Evolutionary conservation across 2,888 invertebrate species (phyloP).

Genomic region (Acrobasis repandana): DNA sequence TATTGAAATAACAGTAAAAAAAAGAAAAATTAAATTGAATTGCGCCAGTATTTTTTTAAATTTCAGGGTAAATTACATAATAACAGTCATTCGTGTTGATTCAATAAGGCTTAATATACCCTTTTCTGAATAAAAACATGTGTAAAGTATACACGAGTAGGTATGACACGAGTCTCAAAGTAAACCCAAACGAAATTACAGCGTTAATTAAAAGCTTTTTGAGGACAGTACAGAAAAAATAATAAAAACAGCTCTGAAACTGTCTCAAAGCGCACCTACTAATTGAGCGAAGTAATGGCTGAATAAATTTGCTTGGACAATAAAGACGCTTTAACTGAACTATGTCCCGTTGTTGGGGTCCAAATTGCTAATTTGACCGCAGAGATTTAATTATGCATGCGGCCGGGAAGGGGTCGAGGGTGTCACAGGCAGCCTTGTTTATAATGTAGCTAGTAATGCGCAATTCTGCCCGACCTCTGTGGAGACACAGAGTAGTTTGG

Average conservation of each 20-base stretch:
- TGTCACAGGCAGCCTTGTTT: slow-evolving; percentile 78
- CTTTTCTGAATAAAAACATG: neutral
- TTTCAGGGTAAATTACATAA: too few relatives aligned
- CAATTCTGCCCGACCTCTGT: slow-evolving; percentile 66
- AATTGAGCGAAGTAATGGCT: slow-evolving; percentile 71
- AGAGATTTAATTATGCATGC: slow-evolving; percentile 82
- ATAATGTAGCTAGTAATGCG: slow-evolving; percentile 80
- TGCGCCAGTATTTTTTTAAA: too few relatives aligned
- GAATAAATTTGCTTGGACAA: slow-evolving; percentile 75
- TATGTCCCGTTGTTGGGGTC: slow-evolving; percentile 74
- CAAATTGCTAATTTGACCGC: slow-evolving; percentile 81
- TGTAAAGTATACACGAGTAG: slow-evolving; percentile 7
- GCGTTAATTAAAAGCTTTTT: slow-evolving; percentile 45
- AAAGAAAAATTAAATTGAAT: too few relatives aligned
- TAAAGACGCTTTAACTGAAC: slow-evolving; percentile 77
- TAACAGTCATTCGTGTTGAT: too few relatives aligned
- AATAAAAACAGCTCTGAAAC: slow-evolving; percentile 48
- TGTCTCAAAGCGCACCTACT: slow-evolving; percentile 48
- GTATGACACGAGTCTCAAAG: slow-evolving; percentile 31
- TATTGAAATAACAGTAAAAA: too few relatives aligned
- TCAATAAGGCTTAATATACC: too few relatives aligned
- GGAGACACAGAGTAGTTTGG: slow-evolving; percentile 22
- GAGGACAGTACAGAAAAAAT: slow-evolving; percentile 47
- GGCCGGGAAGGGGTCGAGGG: slow-evolving; percentile 67
- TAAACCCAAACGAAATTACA: slow-evolving; percentile 39